Conservation (phyloP, 2,797 vertebrate species). For the Schizopygopsis pylzovi region DNA sequence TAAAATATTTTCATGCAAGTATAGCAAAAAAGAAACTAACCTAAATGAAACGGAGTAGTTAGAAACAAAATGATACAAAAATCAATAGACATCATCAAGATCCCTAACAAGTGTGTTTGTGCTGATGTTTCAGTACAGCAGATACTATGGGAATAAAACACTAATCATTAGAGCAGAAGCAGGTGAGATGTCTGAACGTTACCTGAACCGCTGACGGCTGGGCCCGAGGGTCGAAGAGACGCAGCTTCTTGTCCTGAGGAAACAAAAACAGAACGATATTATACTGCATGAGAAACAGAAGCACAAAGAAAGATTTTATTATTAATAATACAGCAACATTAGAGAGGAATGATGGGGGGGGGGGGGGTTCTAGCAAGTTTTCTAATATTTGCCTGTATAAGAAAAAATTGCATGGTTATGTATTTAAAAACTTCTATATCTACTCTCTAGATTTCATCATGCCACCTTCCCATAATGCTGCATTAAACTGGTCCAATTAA, state of each 20-base stretch:
- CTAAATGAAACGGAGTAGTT: neutral
- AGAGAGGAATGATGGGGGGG: neutral
- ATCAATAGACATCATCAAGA: neutral
- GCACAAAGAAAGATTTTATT: neutral
- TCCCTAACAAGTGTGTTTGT: neutral
- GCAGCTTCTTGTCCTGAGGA: slow-evolving; percentile 89
- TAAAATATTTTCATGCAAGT: neutral
- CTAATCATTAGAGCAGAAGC: neutral
- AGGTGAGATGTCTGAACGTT: slow-evolving; percentile 50
- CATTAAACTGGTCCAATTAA: neutral
- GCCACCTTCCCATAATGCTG: neutral
- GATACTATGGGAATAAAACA: neutral
- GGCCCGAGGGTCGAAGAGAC: slow-evolving; percentile 90
- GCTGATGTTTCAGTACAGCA: neutral
- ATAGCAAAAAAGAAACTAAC: neutral
- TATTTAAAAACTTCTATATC: neutral
- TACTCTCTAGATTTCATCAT: neutral
- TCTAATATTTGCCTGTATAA: no score
- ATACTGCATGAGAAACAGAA: neutral
- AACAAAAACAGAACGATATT: slow-evolving; percentile 8
- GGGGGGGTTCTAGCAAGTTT: no score
- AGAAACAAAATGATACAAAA: neutral
- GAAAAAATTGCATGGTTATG: neutral
- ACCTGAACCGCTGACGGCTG: slow-evolving; percentile 86
- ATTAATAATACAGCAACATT: neutral